Evolutionary conservation across 2,888 invertebrate species (phyloP), one percentile per base, ranked within the genome.

Genomic region (Mechanitis messenoides): DNA sequence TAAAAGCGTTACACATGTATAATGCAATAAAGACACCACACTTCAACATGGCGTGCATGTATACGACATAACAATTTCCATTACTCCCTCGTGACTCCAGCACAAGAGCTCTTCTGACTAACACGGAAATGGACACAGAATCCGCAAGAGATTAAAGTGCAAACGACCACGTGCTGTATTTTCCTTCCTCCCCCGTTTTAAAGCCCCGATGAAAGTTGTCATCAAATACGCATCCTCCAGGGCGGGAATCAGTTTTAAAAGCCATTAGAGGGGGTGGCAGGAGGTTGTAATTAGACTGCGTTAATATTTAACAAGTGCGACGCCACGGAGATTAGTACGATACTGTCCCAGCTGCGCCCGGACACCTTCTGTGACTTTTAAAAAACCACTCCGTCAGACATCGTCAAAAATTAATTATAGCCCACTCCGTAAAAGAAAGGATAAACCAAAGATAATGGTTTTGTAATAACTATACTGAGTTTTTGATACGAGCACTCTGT

Each of bases 241-340:
- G 88, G 85, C 82, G 81, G 84, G 87, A 88, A 88, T 90, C 90
- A 89, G 89, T 90, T 90, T 89, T 90, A 88, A 90, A 90, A 89
- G 84, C 90, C 89, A 90, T 90, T 90, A 90, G 87, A 84, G 72
- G 72, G 71, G 71, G 70, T 65, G 71, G 66, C 72, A 71, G 76
- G 81, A 76, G 78, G 78, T 76, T 79, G 87, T 89, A 90, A 90
- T 89, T 90, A 90, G 86, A 84, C 81, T 80, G 84, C 90, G 85
- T 90, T 90, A 90, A 90, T 90, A 90, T 90, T 90, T 90, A 89
- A 89, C 88, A 89, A 89, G 90, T 89, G 85, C 82, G 81, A 80
- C 81, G 81, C 76, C 77, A 75, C 77, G 76, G 72, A 87, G 89
- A 89, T 89, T 89, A 90, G 80, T 83, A 83, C 73, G 76, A 78